Conservation (phyloP, 2,888 invertebrate genomes). For the Listrodromus nycthemerus region DNA sequence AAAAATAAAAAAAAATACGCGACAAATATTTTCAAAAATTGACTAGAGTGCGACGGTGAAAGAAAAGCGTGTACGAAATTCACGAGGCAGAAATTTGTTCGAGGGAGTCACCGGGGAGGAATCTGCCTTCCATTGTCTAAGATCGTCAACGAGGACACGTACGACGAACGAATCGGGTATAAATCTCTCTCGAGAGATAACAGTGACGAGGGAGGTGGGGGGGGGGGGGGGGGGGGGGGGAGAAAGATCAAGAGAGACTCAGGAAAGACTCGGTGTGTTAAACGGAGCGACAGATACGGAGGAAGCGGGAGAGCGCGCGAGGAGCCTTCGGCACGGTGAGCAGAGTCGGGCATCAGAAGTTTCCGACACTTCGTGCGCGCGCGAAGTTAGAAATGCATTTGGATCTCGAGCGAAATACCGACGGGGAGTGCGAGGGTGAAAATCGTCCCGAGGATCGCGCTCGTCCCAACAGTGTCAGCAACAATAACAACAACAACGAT, state of each 20-base stretch:
- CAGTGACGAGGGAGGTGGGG: conserved; percentile 11
- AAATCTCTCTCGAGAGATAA: conserved; percentile 67
- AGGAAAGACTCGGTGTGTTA: conserved; percentile 31
- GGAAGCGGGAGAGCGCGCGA: conserved; percentile 31
- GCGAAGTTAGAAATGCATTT: conserved; percentile 60
- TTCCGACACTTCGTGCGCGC: conserved; percentile 67
- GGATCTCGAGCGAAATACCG: conserved; percentile 61
- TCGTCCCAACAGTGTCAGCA: conserved; percentile 16
- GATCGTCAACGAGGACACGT: conserved; percentile 37
- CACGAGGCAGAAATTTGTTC: background rate
- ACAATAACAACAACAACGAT: conserved; percentile 35
- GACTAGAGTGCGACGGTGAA: background rate
- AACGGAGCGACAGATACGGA: conserved; percentile 40
- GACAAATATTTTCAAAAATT: background rate
- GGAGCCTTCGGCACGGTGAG: conserved; percentile 19
- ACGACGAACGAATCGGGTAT: conserved; percentile 67
- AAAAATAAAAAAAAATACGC: background rate
- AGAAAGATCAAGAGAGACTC: conserved; percentile 19
- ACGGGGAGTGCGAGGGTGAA: conserved; percentile 56
- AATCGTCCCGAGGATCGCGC: conserved; percentile 15
- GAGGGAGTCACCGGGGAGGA: background rate
- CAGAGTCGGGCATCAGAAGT: conserved; percentile 60
- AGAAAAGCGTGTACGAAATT: background rate
- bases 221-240: conserved; percentile 2
- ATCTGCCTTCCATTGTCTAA: conserved; percentile 15